phyloP scores from a whole-genome alignment of 1,140 invertebrate genomes.

The Neotoxoptera formosana region DNA sequence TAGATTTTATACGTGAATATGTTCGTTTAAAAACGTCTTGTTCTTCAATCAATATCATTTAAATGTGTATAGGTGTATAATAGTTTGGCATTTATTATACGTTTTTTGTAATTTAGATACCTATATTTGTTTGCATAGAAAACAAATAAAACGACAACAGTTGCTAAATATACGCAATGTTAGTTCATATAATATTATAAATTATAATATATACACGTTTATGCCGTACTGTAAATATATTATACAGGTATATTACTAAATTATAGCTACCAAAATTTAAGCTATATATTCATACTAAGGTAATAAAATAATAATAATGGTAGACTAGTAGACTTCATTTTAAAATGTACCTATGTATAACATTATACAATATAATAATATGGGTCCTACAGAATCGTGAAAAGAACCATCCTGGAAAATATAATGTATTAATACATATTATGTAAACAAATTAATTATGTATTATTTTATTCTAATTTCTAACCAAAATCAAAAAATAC shows the following conservation, averaged over 20 bases:
- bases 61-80: background rate
- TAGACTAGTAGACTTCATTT: background rate
- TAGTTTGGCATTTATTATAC: background rate
- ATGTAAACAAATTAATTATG: background rate
- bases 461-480: background rate
- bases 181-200: background rate
- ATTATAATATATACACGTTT: background rate
- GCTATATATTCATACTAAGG: background rate
- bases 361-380: background rate
- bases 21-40: conserved; percentile 33
- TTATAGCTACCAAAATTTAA: background rate
- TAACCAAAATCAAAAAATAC: background rate
- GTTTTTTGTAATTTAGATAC: background rate
- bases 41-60: conserved; percentile 49
- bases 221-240: background rate
- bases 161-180: background rate
- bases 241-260: background rate
- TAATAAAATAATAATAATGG: background rate
- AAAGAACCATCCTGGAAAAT: background rate
- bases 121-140: background rate
- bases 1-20: conserved; percentile 57
- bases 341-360: background rate
- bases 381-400: background rate
- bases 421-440: background rate
- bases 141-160: background rate